Evolutionary conservation across 2,797 vertebrate genomes (phyloP), one percentile per base, ranked within the genome.

Genomic region (Phrynocephalus guinanensis): DNA sequence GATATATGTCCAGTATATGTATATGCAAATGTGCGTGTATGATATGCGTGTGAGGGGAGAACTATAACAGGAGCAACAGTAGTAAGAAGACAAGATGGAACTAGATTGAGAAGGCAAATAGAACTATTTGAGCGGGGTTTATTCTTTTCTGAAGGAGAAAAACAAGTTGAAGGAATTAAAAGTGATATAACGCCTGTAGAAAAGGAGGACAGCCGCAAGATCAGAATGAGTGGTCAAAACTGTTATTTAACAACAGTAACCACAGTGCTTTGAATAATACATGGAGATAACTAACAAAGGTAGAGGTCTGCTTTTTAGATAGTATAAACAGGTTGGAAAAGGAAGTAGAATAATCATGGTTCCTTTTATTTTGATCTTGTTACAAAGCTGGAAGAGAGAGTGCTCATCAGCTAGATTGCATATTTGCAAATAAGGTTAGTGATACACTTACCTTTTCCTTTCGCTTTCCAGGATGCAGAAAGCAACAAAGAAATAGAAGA

Each of bases 401-500:
- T 60, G 60, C 1, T 71, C 30, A 70, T 50, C 8, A 33, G 79
- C 6, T 0, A 1, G 85, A 0, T 11, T 1, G 24, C 79, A 28
- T 1, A 16, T 1, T 30, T 73, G 70, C 66, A 15, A 24, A 0
- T 67, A 0, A 1, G 24, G 38, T 50, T 81, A 60, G 8, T 60
- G 8, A 11, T 70, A 26, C 52, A 1, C 1, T 86, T 83, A 6
- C 10, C 56, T 0, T 75, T 81, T 16, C 6, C 6, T 18, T 91
- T 1, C 87, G 5, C 91, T 90, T 81, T 88, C 33, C 94, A 97
- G 97, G 96, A 97, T 56, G 92, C 88, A 67, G 90, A 95, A 89
- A 91, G 95, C 0, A 94, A 95, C 89, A 94, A 77, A 72, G 96
- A 97, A 10, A 91, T 96, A 0, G 93, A 95, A 86, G 96, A 97